Conservation (phyloP, 2,113 vertebrate species). For the Lasiurus borealis region DNA sequence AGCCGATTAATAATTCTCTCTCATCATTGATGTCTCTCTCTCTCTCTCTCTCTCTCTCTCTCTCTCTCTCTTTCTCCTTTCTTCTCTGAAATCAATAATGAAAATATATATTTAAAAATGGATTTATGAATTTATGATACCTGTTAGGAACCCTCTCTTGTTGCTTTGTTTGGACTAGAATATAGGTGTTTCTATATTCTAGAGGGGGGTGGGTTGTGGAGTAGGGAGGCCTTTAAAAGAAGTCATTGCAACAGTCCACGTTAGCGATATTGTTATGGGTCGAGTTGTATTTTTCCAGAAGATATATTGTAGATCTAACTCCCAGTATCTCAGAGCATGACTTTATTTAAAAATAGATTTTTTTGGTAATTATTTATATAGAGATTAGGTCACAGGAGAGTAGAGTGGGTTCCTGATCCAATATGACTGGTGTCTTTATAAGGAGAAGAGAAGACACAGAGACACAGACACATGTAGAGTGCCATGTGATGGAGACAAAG, state of each 20-base stretch:
- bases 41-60: no score
- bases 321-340: not conserved
- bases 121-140: not conserved
- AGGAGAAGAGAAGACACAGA: not conserved
- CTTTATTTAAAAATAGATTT: not conserved
- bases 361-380: no score
- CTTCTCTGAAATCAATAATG: no score
- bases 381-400: not conserved
- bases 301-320: not conserved
- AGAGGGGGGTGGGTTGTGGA: accelerated
- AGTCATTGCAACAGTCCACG: not conserved
- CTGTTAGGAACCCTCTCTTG: not conserved
- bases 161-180: not conserved
- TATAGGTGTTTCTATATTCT: no score
- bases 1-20: no score
- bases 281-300: not conserved
- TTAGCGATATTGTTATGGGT: not conserved
- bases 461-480: not conserved
- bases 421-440: not conserved
- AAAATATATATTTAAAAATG: not conserved
- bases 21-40: no score
- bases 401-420: not conserved
- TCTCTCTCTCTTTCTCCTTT: no score
- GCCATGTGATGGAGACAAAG: not conserved
- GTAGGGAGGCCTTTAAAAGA: not conserved